Percentiles rank a stretch among this genome's conserved stretches.
These are phyloP conservation scores for Xyliphius kryptos DNA, from an alignment of 2,113 vertebrate genomes.

Conservation along the genomic window DNA sequence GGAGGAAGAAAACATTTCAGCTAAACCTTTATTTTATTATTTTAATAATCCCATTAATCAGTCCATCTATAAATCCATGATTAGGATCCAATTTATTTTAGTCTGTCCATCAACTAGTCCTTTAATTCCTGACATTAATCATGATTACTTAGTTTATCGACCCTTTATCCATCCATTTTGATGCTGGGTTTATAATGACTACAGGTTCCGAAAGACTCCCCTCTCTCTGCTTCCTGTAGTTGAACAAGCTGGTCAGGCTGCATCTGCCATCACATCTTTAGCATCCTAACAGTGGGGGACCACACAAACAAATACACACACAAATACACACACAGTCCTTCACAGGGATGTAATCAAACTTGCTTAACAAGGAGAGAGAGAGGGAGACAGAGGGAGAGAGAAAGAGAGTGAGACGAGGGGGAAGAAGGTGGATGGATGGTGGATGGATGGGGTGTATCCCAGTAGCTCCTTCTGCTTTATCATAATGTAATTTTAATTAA, in stretches of 20 bases:
- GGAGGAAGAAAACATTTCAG: no score
- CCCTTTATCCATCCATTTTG: neutral
- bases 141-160: neutral
- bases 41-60: neutral
- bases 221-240: conserved; percentile 28
- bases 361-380: conserved; percentile 59
- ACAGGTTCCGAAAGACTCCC: conserved; percentile 11
- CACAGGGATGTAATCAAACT: conserved; percentile 76
- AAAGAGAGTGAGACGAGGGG: conserved; percentile 48
- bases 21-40: no score
- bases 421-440: neutral
- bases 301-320: conserved; percentile 14
- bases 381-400: neutral
- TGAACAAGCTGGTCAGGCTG: conserved; percentile 30
- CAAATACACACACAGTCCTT: conserved; percentile 25
- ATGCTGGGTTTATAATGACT: conserved; percentile 4
- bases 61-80: neutral
- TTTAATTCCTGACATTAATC: no score
- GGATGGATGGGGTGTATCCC: conserved; percentile 48
- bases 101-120: neutral
- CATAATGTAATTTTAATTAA: conserved; percentile 99
- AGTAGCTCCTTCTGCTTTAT: conserved; percentile 78
- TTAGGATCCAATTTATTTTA: no score
- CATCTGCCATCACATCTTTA: conserved; percentile 36
- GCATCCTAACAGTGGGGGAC: conserved; percentile 25